Percentiles rank a stretch among this genome's conserved stretches.
These are phyloP conservation scores for Bubo blakistoni DNA, from an alignment of 2,113 vertebrate species.

Conservation along the genomic window DNA sequence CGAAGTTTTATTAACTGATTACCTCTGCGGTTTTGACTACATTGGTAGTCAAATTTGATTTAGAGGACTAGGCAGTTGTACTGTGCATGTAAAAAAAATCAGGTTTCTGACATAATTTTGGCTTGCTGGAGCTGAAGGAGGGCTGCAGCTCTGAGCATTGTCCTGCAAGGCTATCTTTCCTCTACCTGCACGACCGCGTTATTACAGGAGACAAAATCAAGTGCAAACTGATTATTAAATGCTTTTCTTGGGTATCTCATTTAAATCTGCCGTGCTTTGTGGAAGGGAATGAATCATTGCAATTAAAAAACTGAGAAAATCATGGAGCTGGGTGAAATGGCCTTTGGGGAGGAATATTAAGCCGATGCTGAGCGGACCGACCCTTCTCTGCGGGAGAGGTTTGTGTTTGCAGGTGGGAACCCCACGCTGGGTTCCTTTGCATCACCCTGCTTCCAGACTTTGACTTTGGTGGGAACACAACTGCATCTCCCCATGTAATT, in stretches of 20 bases:
- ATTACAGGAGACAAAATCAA: background rate
- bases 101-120: background rate
- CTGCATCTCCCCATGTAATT: rapidly evolving
- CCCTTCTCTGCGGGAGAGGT: rapidly evolving
- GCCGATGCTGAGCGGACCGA: rapidly evolving
- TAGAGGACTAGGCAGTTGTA: background rate
- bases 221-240: background rate
- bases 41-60: conserved; percentile 47
- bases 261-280: background rate
- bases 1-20: conserved; percentile 65
- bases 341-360: background rate
- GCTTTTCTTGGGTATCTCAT: background rate
- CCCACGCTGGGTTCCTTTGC: rapidly evolving
- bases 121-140: background rate
- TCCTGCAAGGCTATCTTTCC: background rate
- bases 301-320: conserved; percentile 4
- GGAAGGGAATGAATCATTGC: conserved; percentile 26
- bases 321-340: background rate
- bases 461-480: rapidly evolving
- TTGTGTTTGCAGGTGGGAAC: background rate
- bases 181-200: background rate
- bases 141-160: background rate
- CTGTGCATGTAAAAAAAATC: background rate
- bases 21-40: background rate
- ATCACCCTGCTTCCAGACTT: background rate